Conservation (phyloP, 92 coral and sea anemone species). For the Palythoa grandis region DNA sequence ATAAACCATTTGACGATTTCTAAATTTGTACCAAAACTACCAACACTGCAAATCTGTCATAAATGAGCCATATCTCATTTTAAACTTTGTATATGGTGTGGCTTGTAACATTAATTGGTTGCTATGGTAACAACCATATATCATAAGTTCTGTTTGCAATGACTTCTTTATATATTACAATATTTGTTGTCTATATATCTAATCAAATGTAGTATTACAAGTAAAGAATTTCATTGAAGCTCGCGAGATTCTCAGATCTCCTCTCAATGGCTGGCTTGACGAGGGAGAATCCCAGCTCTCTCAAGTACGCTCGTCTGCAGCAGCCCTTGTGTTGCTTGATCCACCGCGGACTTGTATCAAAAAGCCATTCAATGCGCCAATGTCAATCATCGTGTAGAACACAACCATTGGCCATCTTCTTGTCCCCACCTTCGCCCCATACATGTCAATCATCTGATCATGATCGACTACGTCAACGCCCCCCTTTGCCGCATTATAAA, state of each 20-base stretch:
- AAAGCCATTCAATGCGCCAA: constrained; percentile 10
- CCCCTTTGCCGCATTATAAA: neutral
- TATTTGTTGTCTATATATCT: neutral
- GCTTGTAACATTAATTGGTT: constrained; percentile 15
- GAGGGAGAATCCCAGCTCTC: constrained; percentile 19
- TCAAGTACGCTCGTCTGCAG: constrained; percentile 2
- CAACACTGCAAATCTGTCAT: constrained; percentile 15
- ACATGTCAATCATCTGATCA: constrained; percentile 10
- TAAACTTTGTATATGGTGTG: constrained; percentile 5
- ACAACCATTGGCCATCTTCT: constrained; percentile 10
- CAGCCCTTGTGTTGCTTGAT: constrained; percentile 1
- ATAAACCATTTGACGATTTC: constrained; percentile 1
- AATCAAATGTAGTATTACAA: neutral
- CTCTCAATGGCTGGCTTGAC: constrained; percentile 13
- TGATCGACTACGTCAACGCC: constrained; percentile 10
- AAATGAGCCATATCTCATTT: neutral
- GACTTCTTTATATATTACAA: constrained; percentile 8
- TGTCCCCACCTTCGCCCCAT: constrained; percentile 16
- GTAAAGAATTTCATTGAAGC: neutral
- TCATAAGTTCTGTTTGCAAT: constrained; percentile 3
- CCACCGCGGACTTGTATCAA: neutral
- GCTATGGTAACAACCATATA: constrained; percentile 9
- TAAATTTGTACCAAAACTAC: constrained; percentile 1
- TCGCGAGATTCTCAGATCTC: constrained; percentile 7
- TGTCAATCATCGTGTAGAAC: constrained; percentile 13